Percentiles rank a stretch among this genome's conserved stretches.
Evolutionary conservation across 2,888 invertebrate species (phyloP).

Genomic region (Danaus chrysippus): DNA sequence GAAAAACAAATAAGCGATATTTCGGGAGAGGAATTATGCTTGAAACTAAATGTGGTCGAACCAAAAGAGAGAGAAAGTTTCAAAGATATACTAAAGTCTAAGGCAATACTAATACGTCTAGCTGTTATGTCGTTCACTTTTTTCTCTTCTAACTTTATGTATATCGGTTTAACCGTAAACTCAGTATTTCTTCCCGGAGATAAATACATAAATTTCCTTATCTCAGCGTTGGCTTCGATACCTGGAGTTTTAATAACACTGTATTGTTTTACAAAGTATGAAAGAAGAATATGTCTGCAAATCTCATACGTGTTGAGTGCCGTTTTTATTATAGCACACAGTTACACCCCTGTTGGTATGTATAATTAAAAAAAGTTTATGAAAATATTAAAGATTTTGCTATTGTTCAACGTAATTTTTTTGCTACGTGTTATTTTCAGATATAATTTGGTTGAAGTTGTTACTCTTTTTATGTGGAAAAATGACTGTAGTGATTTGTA

Average conservation of each 20-base stretch:
- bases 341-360: conserved; percentile 56
- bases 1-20: conserved; percentile 49
- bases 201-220: conserved; percentile 60
- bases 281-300: conserved; percentile 54
- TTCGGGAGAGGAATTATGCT: conserved; percentile 47
- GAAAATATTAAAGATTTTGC: not conserved
- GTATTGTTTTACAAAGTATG: conserved; percentile 53
- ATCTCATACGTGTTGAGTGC: conserved; percentile 52
- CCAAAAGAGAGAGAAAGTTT: conserved; percentile 54
- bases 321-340: conserved; percentile 52
- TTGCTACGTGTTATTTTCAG: conserved; percentile 41
- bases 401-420: not conserved
- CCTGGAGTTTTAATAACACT: conserved; percentile 60
- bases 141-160: conserved; percentile 61
- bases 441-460: conserved; percentile 55
- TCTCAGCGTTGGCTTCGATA: conserved; percentile 55
- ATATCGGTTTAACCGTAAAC: conserved; percentile 58
- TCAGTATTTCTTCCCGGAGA: conserved; percentile 59
- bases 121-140: conserved; percentile 55
- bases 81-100: conserved; percentile 53
- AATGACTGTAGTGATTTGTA: conserved; percentile 57
- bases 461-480: conserved; percentile 55
- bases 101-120: conserved; percentile 56
- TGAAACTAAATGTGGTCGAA: conserved; percentile 49
- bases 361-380: conserved; percentile 22